These are phyloP conservation scores for Oligia strigilis DNA, from an alignment of 2,888 invertebrate species.

Conservation along the genomic window DNA sequence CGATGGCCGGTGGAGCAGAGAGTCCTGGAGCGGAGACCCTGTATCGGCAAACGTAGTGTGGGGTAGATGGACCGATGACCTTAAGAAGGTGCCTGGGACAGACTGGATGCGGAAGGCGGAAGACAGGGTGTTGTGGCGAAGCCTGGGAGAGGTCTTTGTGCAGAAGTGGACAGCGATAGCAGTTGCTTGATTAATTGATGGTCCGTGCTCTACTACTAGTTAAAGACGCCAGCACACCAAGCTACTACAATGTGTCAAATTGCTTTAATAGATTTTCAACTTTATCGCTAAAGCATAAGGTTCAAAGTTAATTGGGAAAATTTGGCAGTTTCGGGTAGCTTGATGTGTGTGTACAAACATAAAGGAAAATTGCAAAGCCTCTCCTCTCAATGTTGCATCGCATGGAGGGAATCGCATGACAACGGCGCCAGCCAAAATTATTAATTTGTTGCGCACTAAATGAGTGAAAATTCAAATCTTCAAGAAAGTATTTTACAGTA, in stretches of 20 bases:
- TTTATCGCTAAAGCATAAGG: no score
- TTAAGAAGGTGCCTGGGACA: background rate
- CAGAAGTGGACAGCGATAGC: background rate
- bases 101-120: background rate
- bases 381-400: background rate
- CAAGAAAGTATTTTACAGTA: background rate
- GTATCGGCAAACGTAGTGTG: background rate
- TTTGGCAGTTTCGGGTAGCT: no score
- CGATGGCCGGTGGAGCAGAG: background rate
- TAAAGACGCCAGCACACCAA: no score
- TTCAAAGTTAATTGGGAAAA: no score
- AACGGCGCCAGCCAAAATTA: background rate
- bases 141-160: background rate
- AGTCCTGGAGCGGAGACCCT: background rate
- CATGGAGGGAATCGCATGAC: background rate
- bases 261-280: no score
- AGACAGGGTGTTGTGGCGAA: background rate
- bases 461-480: background rate
- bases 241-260: no score
- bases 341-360: no score
- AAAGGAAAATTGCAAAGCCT: background rate
- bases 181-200: background rate
- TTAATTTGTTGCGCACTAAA: background rate
- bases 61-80: background rate
- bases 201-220: background rate